Evolutionary conservation across 1,140 invertebrate genomes (phyloP).

Genomic region (Andrena cerasifolii): DNA sequence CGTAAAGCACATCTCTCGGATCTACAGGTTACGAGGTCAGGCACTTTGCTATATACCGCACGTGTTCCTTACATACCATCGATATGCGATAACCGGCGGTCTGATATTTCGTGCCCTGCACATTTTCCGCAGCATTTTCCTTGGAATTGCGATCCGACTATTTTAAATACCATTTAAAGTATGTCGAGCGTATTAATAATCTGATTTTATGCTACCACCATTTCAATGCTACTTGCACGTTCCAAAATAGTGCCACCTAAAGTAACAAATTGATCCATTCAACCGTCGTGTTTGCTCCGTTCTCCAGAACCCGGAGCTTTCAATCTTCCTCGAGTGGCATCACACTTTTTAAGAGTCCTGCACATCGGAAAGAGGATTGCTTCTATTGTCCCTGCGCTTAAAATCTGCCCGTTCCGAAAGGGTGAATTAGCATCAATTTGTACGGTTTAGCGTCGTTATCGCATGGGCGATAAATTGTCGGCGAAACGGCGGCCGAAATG

Average conservation of each 20-base stretch:
- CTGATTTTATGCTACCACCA: not conserved
- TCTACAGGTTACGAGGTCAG: slow-evolving; percentile 33
- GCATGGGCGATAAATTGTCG: slow-evolving; percentile 3
- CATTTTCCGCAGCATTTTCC: not conserved
- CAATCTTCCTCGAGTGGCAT: not conserved
- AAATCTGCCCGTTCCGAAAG: not conserved
- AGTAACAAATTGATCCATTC: no score
- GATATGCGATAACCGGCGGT: slow-evolving; percentile 16
- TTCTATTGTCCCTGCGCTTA: not conserved
- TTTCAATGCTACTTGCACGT: no score
- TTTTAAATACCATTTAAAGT: not conserved
- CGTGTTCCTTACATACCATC: not conserved
- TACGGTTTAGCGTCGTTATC: slow-evolving; percentile 28
- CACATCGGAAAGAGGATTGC: not conserved
- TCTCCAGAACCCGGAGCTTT: not conserved
- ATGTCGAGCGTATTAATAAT: not conserved
- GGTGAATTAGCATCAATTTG: slow-evolving; percentile 34
- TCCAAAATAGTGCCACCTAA: no score
- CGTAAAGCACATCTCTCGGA: slow-evolving; percentile 5
- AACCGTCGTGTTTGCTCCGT: no score
- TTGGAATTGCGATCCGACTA: not conserved
- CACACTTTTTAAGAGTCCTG: not conserved
- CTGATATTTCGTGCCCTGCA: not conserved
- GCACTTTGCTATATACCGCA: slow-evolving; percentile 31
- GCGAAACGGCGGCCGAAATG: not conserved